phyloP scores from a whole-genome alignment of 2,888 invertebrate genomes.

The Andrena minutula region DNA sequence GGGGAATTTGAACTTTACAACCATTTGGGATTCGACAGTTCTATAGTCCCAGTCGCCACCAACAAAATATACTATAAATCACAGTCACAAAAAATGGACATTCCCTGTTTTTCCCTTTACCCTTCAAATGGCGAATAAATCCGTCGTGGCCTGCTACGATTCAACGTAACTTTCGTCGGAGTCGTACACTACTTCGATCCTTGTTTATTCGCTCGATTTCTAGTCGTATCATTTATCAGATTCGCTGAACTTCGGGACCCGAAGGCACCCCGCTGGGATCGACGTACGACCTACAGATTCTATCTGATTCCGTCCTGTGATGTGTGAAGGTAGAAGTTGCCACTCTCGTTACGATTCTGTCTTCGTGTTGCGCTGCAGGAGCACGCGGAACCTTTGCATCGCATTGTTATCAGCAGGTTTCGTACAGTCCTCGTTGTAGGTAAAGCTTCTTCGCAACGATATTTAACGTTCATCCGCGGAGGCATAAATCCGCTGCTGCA shows the following conservation, averaged over 20 bases:
- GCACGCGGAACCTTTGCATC: constrained; percentile 20
- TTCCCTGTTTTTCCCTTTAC: too few species aligned
- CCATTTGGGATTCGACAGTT: too few species aligned
- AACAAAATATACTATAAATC: too few species aligned
- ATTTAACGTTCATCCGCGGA: constrained; percentile 23
- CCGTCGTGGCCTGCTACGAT: constrained; percentile 24
- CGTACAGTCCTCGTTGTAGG: constrained; percentile 22
- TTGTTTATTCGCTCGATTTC: constrained; percentile 48
- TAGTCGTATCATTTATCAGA: constrained; percentile 53
- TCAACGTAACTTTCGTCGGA: constrained; percentile 13
- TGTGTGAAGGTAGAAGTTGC: constrained; percentile 41
- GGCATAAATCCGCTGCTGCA: constrained; percentile 6
- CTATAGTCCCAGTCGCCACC: too few species aligned
- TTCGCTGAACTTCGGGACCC: constrained; percentile 47
- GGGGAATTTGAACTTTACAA: too few species aligned
- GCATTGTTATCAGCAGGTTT: constrained; percentile 23
- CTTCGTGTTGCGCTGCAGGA: not conserved
- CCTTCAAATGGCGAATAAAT: constrained; percentile 30
- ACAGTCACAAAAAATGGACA: too few species aligned
- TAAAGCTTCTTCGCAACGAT: constrained; percentile 16
- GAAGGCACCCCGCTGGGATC: constrained; percentile 47
- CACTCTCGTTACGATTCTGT: constrained; percentile 37
- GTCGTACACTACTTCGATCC: constrained; percentile 32
- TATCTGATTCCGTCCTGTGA: constrained; percentile 33
- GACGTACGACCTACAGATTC: constrained; percentile 45